Evolutionary conservation across 1,140 invertebrate species (phyloP).

Genomic region (Thereuonema tuberculata): DNA sequence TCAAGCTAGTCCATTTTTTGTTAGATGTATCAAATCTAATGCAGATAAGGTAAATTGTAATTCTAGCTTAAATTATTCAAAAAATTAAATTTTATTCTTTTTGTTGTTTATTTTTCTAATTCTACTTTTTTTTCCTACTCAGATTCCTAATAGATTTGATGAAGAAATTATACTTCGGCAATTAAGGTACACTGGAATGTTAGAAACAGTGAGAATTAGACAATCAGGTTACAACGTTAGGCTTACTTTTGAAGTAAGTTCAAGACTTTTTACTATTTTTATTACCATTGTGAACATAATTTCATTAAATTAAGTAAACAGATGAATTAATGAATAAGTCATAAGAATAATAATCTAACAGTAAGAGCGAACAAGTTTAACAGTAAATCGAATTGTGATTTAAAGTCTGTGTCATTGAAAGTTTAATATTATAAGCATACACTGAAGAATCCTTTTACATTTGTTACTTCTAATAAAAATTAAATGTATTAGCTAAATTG

Average conservation of each 20-base stretch:
- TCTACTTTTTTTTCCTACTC: constrained; percentile 18
- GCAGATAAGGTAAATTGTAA: constrained; percentile 56
- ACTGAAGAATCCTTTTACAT: too few species aligned
- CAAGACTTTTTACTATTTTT: too few species aligned
- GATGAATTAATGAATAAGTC: too few species aligned
- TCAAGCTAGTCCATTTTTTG: constrained; percentile 92
- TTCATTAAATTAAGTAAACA: too few species aligned
- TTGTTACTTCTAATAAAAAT: too few species aligned
- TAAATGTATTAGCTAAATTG: too few species aligned
- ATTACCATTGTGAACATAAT: too few species aligned
- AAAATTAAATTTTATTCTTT: neutral
- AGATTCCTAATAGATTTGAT: constrained; percentile 79
- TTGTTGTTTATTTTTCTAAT: constrained; percentile 11
- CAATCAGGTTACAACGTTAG: constrained; percentile 91
- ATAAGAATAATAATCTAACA: too few species aligned
- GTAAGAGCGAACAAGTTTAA: too few species aligned
- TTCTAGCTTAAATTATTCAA: constrained; percentile 1
- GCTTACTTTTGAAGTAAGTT: constrained; percentile 59
- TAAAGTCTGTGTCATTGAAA: too few species aligned
- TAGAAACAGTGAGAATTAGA: constrained; percentile 87
- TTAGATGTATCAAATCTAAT: constrained; percentile 93
- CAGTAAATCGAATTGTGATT: too few species aligned
- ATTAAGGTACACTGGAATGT: constrained; percentile 83
- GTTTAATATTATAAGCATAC: too few species aligned
- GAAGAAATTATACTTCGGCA: constrained; percentile 84